These are phyloP conservation scores for Numenius phaeopus DNA, from an alignment of 2,797 vertebrate genomes.

Conservation along the genomic window DNA sequence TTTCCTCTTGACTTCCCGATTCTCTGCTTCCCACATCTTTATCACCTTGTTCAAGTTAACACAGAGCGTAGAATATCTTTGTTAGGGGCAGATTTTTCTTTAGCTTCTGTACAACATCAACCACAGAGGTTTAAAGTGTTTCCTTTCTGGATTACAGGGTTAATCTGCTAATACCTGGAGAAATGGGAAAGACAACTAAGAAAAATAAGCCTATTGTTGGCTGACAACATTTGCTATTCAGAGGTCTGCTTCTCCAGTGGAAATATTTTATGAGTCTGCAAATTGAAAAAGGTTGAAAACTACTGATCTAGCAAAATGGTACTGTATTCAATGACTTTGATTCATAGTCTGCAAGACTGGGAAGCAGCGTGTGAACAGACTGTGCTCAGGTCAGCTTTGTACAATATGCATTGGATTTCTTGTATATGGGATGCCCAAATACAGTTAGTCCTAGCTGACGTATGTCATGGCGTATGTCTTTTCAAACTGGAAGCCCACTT, in stretches of 20 bases:
- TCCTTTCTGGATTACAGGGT: background rate
- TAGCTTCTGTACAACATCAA: background rate
- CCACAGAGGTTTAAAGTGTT: background rate
- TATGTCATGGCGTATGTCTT: background rate
- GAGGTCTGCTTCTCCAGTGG: background rate
- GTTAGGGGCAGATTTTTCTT: background rate
- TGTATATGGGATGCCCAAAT: background rate
- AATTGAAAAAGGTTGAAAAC: background rate
- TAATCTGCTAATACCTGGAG: background rate
- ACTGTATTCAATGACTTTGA: background rate
- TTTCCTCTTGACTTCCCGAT: fast-evolving
- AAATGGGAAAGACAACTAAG: background rate
- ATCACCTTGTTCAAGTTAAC: background rate
- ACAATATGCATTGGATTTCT: background rate
- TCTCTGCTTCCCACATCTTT: background rate
- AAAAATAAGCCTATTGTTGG: background rate
- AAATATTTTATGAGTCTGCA: background rate
- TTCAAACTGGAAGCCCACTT: background rate
- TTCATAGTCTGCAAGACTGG: background rate
- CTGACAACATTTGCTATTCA: background rate
- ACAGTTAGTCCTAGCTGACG: background rate
- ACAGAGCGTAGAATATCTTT: background rate
- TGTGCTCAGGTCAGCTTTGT: background rate
- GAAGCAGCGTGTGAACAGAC: background rate
- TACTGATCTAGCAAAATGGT: background rate